Conservation (phyloP, 2,888 invertebrate genomes). For the Zeuzera pyrina region DNA sequence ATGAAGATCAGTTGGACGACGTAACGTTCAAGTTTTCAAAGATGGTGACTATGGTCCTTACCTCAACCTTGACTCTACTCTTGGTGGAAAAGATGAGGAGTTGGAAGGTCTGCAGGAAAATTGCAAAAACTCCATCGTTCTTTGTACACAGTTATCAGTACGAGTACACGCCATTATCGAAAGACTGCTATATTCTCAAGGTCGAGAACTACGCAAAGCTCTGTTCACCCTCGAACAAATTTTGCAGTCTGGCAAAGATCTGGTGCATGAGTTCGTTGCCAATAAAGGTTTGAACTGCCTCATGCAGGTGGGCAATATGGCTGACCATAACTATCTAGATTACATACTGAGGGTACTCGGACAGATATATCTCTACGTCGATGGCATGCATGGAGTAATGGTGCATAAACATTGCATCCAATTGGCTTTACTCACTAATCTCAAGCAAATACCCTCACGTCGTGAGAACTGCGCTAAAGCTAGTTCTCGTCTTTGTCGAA, state of each 20-base stretch:
- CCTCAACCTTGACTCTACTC: slow-evolving; percentile 95
- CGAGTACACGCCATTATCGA: slow-evolving; percentile 98
- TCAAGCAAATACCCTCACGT: slow-evolving; percentile 94
- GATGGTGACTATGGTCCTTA: slow-evolving; percentile 98
- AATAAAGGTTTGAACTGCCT: slow-evolving; percentile 98
- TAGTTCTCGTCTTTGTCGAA: slow-evolving; percentile 97
- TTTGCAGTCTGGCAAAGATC: slow-evolving; percentile 98
- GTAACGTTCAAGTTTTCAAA: slow-evolving; percentile 97
- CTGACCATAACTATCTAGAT: slow-evolving; percentile 99
- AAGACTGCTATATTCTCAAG: slow-evolving; percentile 94
- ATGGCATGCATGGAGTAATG: slow-evolving; percentile 99
- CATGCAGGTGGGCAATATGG: slow-evolving; percentile 96
- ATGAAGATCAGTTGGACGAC: slow-evolving; percentile 90
- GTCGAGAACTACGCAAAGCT: slow-evolving; percentile 94
- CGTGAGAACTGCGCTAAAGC: slow-evolving; percentile 97
- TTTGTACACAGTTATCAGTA: slow-evolving; percentile 96
- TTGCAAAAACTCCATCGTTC: slow-evolving; percentile 96
- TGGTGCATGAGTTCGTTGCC: slow-evolving; percentile 99
- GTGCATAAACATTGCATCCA: slow-evolving; percentile 96
- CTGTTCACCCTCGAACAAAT: slow-evolving; percentile 98
- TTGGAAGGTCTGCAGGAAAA: slow-evolving; percentile 96
- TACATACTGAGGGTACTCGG: slow-evolving; percentile 95
- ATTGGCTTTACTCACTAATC: slow-evolving; percentile 96
- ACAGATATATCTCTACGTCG: slow-evolving; percentile 97
- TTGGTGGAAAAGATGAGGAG: slow-evolving; percentile 97